phyloP scores from a whole-genome alignment of 2,888 invertebrate genomes.

The Bembecia ichneumoniformis region DNA sequence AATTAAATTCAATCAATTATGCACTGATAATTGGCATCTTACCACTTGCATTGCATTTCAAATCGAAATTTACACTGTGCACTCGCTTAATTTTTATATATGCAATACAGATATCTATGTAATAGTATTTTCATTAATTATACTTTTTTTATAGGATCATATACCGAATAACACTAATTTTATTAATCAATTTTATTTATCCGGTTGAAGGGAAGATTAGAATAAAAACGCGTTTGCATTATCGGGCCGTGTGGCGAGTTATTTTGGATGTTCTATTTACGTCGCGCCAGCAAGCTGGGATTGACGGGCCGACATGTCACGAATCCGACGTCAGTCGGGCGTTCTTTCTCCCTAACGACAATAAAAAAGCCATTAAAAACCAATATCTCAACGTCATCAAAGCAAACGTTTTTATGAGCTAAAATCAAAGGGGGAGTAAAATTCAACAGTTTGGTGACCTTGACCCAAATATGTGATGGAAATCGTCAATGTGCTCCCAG shows the following conservation, averaged over 20 bases:
- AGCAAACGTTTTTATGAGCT: conserved; percentile 4
- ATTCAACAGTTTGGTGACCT: conserved; percentile 40
- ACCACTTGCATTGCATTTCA: conserved; percentile 4
- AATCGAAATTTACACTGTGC: conserved; percentile 9
- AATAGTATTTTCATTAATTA: too few species aligned
- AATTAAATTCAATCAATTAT: conserved; percentile 9
- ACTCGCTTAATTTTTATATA: conserved; percentile 12
- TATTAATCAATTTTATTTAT: conserved; percentile 14
- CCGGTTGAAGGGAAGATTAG: conserved; percentile 44
- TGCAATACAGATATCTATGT: too few species aligned
- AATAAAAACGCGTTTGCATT: conserved; percentile 66
- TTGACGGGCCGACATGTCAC: conserved; percentile 66
- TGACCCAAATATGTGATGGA: conserved; percentile 55
- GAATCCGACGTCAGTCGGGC: conserved; percentile 43
- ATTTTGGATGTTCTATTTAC: conserved; percentile 63
- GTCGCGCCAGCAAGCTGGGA: conserved; percentile 64
- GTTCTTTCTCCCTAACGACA: conserved; percentile 38
- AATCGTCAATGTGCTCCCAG: conserved; percentile 13
- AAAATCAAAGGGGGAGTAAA: conserved; percentile 14
- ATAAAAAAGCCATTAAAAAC: conserved; percentile 25
- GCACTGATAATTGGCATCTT: conserved; percentile 15
- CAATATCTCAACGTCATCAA: conserved; percentile 13
- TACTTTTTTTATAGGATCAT: too few species aligned
- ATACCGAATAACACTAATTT: background rate
- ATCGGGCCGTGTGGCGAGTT: conserved; percentile 63